Evolutionary conservation across 2,797 vertebrate species (phyloP).

Genomic region (Calcarius lapponicus): DNA sequence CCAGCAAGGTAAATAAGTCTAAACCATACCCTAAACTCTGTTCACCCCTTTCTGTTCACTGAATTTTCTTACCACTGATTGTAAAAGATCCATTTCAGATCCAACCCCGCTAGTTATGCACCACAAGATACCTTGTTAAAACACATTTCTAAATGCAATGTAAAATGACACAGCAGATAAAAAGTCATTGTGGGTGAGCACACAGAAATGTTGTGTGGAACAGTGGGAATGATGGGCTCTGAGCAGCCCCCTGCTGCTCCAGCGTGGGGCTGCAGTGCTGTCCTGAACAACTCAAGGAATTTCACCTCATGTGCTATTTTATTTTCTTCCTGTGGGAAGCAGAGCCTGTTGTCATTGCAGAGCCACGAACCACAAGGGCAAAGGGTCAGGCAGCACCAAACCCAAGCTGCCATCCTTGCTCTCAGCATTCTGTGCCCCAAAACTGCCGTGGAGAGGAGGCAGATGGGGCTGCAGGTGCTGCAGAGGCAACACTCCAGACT

Average conservation of each 20-base stretch:
- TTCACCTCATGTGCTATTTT: background rate
- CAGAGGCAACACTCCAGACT: background rate
- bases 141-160: background rate
- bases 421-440: background rate
- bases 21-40: background rate
- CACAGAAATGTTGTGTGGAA: background rate
- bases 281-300: background rate
- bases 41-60: background rate
- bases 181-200: background rate
- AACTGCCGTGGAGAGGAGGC: background rate
- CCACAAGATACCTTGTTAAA: background rate
- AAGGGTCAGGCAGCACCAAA: background rate
- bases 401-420: background rate
- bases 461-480: background rate
- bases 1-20: background rate
- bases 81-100: background rate
- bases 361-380: background rate
- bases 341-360: background rate
- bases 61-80: background rate
- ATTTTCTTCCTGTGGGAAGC: background rate
- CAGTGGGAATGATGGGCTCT: background rate
- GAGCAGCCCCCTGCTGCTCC: background rate
- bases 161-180: background rate
- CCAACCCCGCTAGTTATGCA: background rate
- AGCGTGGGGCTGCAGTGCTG: background rate